Evolutionary conservation across 2,113 vertebrate genomes (phyloP).

Genomic region (Mustelus asterias): DNA sequence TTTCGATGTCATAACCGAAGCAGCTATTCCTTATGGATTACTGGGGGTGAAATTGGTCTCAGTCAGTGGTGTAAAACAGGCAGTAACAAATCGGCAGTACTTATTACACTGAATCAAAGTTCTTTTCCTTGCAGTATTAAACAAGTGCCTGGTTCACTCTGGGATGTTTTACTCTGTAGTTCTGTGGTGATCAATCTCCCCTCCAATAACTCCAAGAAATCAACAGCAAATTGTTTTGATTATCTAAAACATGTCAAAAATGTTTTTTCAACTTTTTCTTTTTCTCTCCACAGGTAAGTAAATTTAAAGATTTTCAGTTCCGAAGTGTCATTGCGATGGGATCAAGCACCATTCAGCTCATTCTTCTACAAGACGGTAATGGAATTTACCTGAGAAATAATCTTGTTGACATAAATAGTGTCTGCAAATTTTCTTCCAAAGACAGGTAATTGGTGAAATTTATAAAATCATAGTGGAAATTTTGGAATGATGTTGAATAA

Average conservation of each 20-base stretch:
- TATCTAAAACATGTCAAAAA: background rate
- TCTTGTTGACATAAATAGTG: background rate
- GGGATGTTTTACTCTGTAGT: background rate
- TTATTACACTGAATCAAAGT: no score
- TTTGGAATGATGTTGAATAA: background rate
- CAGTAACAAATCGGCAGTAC: background rate
- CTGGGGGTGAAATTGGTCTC: background rate
- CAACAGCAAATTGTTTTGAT: background rate
- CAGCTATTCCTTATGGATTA: background rate
- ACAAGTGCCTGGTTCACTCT: background rate
- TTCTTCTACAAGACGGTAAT: background rate
- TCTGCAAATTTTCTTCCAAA: background rate
- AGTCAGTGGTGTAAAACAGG: background rate
- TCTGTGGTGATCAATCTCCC: background rate
- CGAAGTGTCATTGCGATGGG: no score
- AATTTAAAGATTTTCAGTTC: constrained; percentile 13
- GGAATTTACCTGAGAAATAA: background rate
- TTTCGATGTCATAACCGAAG: background rate
- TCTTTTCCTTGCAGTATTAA: background rate
- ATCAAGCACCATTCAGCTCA: background rate
- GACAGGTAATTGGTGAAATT: background rate
- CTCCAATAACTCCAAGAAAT: background rate
- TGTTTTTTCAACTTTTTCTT: constrained; percentile 20
- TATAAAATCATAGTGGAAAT: background rate
- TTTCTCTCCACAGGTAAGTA: constrained; percentile 34